Evolutionary conservation across 1,140 invertebrate genomes (phyloP).

Genomic region (Agrilus planipennis): DNA sequence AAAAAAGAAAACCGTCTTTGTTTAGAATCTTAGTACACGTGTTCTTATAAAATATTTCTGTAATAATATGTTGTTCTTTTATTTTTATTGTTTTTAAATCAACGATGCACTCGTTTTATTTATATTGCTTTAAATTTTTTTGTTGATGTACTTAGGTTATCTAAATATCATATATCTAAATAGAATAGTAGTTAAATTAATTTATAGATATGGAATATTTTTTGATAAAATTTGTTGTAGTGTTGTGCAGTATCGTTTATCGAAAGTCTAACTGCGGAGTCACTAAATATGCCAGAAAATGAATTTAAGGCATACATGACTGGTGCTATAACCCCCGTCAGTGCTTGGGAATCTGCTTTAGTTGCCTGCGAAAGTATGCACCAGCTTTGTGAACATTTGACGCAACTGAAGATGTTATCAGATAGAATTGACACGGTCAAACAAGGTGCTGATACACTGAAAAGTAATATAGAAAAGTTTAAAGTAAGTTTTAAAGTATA

Average conservation of each 20-base stretch:
- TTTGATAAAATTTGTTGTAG: constrained; percentile 40
- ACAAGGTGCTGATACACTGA: constrained; percentile 44
- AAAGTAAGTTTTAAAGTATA: constrained; percentile 36
- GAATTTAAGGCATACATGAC: constrained; percentile 93
- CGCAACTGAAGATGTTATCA: constrained; percentile 49
- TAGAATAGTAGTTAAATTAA: constrained; percentile 1
- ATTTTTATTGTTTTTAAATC: too few species aligned
- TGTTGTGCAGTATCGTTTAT: constrained; percentile 97
- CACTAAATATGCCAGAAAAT: constrained; percentile 79
- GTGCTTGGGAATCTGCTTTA: constrained; percentile 60
- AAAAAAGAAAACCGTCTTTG: too few species aligned
- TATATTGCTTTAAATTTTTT: too few species aligned
- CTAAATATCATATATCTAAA: too few species aligned
- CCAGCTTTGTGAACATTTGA: constrained; percentile 56
- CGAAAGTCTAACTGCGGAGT: constrained; percentile 89
- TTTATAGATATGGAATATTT: background rate
- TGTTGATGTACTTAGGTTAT: too few species aligned
- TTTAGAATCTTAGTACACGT: too few species aligned
- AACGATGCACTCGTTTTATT: too few species aligned
- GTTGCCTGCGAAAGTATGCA: constrained; percentile 65
- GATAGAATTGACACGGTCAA: constrained; percentile 45
- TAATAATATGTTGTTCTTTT: too few species aligned
- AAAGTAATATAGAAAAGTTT: constrained; percentile 53
- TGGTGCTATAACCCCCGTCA: constrained; percentile 69
- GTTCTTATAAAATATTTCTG: too few species aligned